Conservation (phyloP, 1,140 invertebrate genomes). For the Grapholita molesta region DNA sequence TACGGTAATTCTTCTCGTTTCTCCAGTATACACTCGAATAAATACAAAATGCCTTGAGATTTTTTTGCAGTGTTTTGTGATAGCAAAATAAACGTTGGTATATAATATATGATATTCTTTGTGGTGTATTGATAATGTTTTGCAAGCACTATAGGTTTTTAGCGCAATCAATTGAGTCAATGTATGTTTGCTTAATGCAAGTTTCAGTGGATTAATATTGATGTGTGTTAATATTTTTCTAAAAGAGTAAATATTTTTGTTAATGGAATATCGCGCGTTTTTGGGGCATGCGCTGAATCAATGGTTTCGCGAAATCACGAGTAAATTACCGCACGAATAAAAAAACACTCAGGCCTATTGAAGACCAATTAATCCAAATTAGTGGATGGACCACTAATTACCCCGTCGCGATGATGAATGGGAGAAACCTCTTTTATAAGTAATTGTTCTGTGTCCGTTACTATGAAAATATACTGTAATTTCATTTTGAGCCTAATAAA, state of each 20-base stretch:
- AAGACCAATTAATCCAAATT: conserved; percentile 4
- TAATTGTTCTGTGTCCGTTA: not conserved
- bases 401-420: conserved; percentile 1
- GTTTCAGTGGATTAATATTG: too few relatives aligned
- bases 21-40: not conserved
- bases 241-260: too few relatives aligned
- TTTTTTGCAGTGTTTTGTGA: too few relatives aligned
- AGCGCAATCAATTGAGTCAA: too few relatives aligned
- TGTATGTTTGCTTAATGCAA: too few relatives aligned
- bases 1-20: not conserved
- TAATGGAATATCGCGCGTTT: not conserved
- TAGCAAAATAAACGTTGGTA: too few relatives aligned
- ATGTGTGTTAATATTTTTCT: too few relatives aligned
- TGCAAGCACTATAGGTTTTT: too few relatives aligned
- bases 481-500: conserved; percentile 3
- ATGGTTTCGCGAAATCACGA: not conserved
- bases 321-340: not conserved
- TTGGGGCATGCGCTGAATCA: too few relatives aligned
- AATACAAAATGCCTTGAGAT: not conserved
- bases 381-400: conserved; percentile 6
- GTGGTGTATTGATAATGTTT: too few relatives aligned
- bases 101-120: too few relatives aligned
- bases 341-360: not conserved
- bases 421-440: not conserved
- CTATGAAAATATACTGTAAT: conserved; percentile 1